phyloP scores from a whole-genome alignment of 1,140 invertebrate genomes.

The Anagrus nilaparvatae region DNA sequence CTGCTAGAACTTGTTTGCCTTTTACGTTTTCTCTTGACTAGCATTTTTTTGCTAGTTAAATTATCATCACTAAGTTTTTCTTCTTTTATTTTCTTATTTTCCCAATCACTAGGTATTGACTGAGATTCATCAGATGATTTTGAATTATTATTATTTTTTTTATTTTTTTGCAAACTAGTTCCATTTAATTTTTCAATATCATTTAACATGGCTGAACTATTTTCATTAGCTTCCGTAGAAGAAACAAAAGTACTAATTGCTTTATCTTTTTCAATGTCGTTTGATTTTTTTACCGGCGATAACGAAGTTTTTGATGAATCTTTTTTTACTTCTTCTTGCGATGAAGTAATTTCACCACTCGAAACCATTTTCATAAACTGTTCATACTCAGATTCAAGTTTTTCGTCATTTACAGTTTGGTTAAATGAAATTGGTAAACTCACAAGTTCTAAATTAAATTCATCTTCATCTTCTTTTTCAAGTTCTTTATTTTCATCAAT shows the following conservation, averaged over 20 bases:
- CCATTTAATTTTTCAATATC: too few relatives aligned
- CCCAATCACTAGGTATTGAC: constrained; percentile 31
- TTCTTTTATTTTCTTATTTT: constrained; percentile 30
- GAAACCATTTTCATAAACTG: constrained; percentile 40
- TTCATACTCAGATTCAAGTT: constrained; percentile 38
- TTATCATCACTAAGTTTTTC: constrained; percentile 29
- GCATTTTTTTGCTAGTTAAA: constrained; percentile 15
- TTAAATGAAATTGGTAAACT: constrained; percentile 3
- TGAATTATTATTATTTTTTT: too few relatives aligned
- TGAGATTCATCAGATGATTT: constrained; percentile 21
- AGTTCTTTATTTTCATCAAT: neutral
- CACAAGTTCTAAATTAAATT: neutral
- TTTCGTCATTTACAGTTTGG: constrained; percentile 21
- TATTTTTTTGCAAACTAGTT: too few relatives aligned
- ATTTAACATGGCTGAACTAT: too few relatives aligned
- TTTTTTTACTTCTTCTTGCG: too few relatives aligned
- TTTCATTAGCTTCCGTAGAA: too few relatives aligned
- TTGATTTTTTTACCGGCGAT: neutral
- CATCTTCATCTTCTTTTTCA: neutral
- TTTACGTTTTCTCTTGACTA: constrained; percentile 21
- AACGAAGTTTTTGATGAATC: too few relatives aligned
- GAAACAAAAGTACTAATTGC: too few relatives aligned
- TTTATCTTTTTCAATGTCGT: neutral
- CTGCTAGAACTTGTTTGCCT: constrained; percentile 24
- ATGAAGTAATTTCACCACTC: neutral